Evolutionary conservation across 2,113 vertebrate species (phyloP).

Genomic region (Pandion haliaetus): DNA sequence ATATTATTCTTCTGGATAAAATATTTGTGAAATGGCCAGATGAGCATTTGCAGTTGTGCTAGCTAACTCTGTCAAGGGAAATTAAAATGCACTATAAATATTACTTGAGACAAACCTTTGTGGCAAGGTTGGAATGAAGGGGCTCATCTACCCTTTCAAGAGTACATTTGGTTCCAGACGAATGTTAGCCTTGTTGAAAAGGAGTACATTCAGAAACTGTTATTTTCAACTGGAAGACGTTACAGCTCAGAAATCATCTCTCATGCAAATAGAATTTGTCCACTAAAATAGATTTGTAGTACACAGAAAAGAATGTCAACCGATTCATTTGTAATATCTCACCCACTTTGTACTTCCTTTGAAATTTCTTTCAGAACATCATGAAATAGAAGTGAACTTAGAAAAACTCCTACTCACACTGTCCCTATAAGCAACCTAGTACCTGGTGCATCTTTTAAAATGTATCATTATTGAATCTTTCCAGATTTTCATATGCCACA

Average conservation of each 20-base stretch:
- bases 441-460: not conserved
- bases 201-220: not conserved
- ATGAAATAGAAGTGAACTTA: not conserved
- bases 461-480: not conserved
- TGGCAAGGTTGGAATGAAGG: not conserved
- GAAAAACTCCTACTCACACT: not conserved
- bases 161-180: not conserved
- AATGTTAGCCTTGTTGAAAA: not conserved
- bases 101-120: not conserved
- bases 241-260: not conserved
- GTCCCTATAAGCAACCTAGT: not conserved
- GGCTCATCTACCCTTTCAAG: not conserved
- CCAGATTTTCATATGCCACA: not conserved
- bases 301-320: not conserved
- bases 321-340: not conserved
- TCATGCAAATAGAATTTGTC: not conserved
- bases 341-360: not conserved
- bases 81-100: not conserved
- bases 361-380: not conserved
- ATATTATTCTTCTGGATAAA: slow-evolving; percentile 3
- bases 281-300: not conserved
- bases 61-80: not conserved
- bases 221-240: not conserved
- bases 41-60: not conserved
- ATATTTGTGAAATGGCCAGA: slow-evolving; percentile 3